A percentile compares a stretch with the other conserved stretches of the same genome.
These are phyloP conservation scores for Micrasema minimum DNA, from an alignment of 1,140 invertebrate species.

Conservation along the genomic window DNA sequence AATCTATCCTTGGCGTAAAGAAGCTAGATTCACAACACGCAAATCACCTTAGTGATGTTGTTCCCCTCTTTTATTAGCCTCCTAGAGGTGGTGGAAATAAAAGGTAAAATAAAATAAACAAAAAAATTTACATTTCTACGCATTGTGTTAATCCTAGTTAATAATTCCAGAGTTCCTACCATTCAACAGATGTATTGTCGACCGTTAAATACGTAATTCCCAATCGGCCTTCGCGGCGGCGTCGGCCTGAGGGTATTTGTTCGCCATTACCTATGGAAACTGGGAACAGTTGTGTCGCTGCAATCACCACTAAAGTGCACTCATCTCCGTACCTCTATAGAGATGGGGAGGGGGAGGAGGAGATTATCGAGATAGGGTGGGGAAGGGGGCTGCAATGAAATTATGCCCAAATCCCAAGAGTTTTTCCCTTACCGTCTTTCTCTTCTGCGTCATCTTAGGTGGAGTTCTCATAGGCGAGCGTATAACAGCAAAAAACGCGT, in stretches of 20 bases:
- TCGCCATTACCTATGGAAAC: constrained; percentile 34
- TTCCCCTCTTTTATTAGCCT: no score
- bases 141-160: background rate
- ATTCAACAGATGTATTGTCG: background rate
- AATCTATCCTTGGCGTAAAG: no score
- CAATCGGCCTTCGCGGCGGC: background rate
- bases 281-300: constrained; percentile 32
- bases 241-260: constrained; percentile 11
- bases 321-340: constrained; percentile 1
- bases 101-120: background rate
- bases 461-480: background rate
- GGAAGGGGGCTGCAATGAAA: constrained; percentile 35
- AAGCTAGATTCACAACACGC: no score
- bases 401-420: constrained; percentile 41
- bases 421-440: constrained; percentile 15
- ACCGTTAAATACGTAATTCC: background rate
- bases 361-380: background rate
- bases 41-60: no score
- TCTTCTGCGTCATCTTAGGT: background rate
- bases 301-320: constrained; percentile 38
- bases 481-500: no score
- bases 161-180: background rate
- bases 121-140: background rate
- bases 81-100: background rate
- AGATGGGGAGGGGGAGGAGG: background rate